Conservation (phyloP, 2,113 vertebrate genomes). For the Hemichromis elongatus region DNA sequence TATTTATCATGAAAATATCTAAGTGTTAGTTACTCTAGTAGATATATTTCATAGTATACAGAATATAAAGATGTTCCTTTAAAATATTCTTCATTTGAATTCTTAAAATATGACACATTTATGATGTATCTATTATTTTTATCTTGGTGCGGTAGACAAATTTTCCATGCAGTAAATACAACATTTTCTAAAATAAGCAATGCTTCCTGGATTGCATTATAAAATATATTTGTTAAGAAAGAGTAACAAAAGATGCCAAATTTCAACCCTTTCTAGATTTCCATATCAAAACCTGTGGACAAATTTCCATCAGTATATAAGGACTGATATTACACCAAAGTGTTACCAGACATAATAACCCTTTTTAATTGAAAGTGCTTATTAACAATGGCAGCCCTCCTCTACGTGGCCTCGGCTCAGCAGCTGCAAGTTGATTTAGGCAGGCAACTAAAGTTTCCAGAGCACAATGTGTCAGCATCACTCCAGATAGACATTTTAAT, state of each 20-base stretch:
- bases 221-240: not conserved
- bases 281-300: not conserved
- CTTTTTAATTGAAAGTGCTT: not conserved
- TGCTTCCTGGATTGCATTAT: not conserved
- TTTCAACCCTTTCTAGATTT: not conserved
- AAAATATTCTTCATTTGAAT: not conserved
- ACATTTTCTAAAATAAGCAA: not conserved
- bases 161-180: not conserved
- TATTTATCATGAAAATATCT: not conserved
- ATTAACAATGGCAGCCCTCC: not conserved
- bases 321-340: not conserved
- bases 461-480: not conserved
- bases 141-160: not conserved
- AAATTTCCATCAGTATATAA: not conserved
- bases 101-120: not conserved
- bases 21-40: not conserved
- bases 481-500: not conserved
- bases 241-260: not conserved
- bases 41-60: not conserved
- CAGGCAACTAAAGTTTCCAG: not conserved
- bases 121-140: not conserved
- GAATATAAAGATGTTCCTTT: not conserved
- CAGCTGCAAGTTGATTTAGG: not conserved
- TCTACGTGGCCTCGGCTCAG: not conserved
- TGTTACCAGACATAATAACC: not conserved